A percentile compares a stretch with the other conserved stretches of the same genome.
phyloP scores from a whole-genome alignment of 2,888 invertebrate genomes.

The Brachyopa scutellaris region DNA sequence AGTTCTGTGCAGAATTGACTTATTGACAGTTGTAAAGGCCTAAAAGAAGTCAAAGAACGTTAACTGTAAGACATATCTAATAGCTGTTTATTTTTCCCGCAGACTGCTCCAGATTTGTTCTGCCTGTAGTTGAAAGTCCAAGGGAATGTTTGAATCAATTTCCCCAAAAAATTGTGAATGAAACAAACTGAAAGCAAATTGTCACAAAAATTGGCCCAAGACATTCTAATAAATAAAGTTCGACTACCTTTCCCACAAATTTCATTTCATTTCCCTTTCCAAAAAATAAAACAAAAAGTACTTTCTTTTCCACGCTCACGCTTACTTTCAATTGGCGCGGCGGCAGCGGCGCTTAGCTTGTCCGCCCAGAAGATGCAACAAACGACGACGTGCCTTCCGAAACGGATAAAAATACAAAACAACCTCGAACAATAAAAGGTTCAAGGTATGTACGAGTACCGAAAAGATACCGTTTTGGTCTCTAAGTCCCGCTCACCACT shows the following conservation, averaged over 20 bases:
- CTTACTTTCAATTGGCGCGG: constrained; percentile 55
- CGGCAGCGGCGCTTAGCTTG: not conserved
- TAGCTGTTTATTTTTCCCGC: no score
- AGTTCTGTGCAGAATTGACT: no score
- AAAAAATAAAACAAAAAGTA: constrained; percentile 12
- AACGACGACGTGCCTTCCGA: constrained; percentile 64
- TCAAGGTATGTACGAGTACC: constrained; percentile 45
- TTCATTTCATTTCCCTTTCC: constrained; percentile 40
- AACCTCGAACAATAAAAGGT: constrained; percentile 60
- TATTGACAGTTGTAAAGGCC: no score
- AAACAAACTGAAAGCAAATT: no score
- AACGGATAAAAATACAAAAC: constrained; percentile 27
- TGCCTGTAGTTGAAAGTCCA: no score
- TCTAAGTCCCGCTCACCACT: not conserved
- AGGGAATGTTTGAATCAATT: no score
- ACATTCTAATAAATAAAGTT: constrained; percentile 40
- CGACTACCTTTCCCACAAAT: constrained; percentile 34
- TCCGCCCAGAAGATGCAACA: constrained; percentile 49
- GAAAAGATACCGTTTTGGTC: constrained; percentile 1
- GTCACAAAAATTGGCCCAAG: no score
- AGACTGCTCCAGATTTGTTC: no score
- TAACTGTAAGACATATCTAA: no score
- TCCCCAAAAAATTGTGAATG: no score
- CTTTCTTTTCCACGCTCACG: constrained; percentile 66
- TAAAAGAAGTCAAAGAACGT: no score